A percentile compares a stretch with the other conserved stretches of the same genome.
Evolutionary conservation across 35 echinoderm and acorn worm genomes (phyloP).

Genomic region (Strongylocentrotus purpuratus): DNA sequence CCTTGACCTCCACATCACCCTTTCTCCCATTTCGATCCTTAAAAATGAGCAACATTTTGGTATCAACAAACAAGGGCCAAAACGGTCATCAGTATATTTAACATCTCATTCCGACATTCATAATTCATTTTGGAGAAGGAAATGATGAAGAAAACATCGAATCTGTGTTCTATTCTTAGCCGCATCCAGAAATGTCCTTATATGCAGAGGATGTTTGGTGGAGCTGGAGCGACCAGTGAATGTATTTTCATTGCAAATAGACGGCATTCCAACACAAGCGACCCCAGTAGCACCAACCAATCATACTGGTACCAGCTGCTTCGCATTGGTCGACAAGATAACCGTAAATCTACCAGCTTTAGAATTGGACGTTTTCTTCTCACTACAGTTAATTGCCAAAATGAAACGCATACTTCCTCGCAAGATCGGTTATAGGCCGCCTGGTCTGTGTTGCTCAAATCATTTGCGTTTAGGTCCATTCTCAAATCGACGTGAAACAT

Average conservation of each 20-base stretch:
- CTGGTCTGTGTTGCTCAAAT: background rate
- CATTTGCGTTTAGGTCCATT: no score
- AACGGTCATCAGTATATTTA: background rate
- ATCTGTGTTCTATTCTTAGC: conserved; percentile 35
- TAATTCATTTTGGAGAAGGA: background rate
- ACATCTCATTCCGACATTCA: background rate
- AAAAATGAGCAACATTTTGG: background rate
- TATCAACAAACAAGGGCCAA: background rate
- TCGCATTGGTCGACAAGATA: conserved; percentile 49
- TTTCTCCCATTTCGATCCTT: no score
- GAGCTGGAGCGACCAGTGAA: conserved; percentile 28
- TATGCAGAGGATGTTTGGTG: conserved; percentile 28
- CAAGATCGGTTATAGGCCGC: background rate
- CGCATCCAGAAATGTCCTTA: conserved; percentile 37
- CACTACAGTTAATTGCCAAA: background rate
- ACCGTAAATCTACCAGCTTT: conserved; percentile 45
- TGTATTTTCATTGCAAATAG: conserved; percentile 57
- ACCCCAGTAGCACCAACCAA: conserved; percentile 47
- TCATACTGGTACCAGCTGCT: conserved; percentile 46
- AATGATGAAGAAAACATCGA: background rate
- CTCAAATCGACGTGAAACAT: background rate
- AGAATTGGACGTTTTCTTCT: conserved; percentile 23
- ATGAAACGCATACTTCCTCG: background rate
- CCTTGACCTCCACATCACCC: conserved; percentile 34
- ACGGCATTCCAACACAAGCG: conserved; percentile 50